Conservation (phyloP, 2,888 invertebrate species). For the Ennomos quercinarius region DNA sequence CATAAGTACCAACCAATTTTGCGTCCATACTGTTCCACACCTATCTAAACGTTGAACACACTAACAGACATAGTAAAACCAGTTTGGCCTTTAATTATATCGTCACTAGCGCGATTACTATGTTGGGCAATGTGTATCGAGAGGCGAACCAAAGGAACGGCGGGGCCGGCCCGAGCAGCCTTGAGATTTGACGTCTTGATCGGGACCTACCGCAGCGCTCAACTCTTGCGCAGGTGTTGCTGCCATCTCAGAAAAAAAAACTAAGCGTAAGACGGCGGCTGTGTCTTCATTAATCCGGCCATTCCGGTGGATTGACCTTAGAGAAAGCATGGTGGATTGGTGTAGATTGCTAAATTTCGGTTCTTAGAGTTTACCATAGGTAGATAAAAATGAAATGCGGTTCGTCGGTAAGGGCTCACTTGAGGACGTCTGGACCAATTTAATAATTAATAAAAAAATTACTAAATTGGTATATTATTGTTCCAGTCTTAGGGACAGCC, state of each 20-base stretch:
- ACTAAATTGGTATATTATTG: too few relatives aligned
- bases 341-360: slow-evolving; percentile 33
- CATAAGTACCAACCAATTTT: too few relatives aligned
- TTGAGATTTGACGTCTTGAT: slow-evolving; percentile 85
- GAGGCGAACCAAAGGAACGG: slow-evolving; percentile 66
- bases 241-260: slow-evolving; percentile 67
- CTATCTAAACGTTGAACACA: background rate
- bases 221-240: slow-evolving; percentile 78
- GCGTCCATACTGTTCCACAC: slow-evolving; percentile 1
- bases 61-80: slow-evolving; percentile 43
- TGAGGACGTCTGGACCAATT: too few relatives aligned
- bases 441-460: too few relatives aligned
- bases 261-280: slow-evolving; percentile 77
- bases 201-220: slow-evolving; percentile 83
- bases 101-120: slow-evolving; percentile 60
- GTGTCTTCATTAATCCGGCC: slow-evolving; percentile 66
- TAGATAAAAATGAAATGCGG: too few relatives aligned
- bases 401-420: too few relatives aligned
- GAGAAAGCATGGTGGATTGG: slow-evolving; percentile 32
- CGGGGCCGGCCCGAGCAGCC: slow-evolving; percentile 59
- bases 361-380: slow-evolving; percentile 15
- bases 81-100: slow-evolving; percentile 57
- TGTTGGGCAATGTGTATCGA: slow-evolving; percentile 73
- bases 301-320: slow-evolving; percentile 61
- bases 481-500: too few relatives aligned